Evolutionary conservation across 1,140 invertebrate genomes (phyloP), one percentile per base, ranked within the genome.

Genomic region (Aphelenchoides avenae): DNA sequence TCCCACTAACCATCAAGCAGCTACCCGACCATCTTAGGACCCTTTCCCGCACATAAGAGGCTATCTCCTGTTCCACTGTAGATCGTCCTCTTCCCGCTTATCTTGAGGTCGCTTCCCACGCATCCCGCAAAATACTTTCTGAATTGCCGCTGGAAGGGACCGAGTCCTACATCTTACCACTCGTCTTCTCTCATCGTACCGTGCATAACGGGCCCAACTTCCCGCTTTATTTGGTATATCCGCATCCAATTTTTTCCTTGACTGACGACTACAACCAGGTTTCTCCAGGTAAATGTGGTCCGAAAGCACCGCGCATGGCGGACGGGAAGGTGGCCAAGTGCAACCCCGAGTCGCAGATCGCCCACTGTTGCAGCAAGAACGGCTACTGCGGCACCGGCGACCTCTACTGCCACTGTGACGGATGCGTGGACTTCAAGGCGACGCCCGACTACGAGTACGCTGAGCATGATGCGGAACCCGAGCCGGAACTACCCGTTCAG

Each of bases 341-440:
- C 31, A 61, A 71, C 36, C 53, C 58, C 5, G 47, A 72, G 11
- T 61, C 65, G 1, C 39, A 39, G 29, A 20, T 33, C 5, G 44
- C 68, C 0, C 47, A 44, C 22, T 71, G 65, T 22, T 69, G 66
- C 24, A 64, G 64, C 31, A 5, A 11, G 11, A 51, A 34, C 11
- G 59, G 52, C 22, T 54, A 60, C 1, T 70, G 60, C 30, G 57
- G 67, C 41, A 62, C 63, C 9, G 62, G 62, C 13, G 51, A 56
- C 11, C n/a, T 39, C 5, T 70, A 67, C 42, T 70, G 68, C 27
- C 31, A 42, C 5, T 70, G 68, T 46, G 29, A 58, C 18, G 68
- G 68, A 18, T 70, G 68, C 27, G 68, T 67, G 0, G 57, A 70
- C 44, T 70, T 70, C 47, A 66, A 57, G 46, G 46, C 43, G 4